Percentiles rank a stretch among this genome's conserved stretches.
Evolutionary conservation across 2,113 vertebrate genomes (phyloP).

Genomic region (Falco punctatus): DNA sequence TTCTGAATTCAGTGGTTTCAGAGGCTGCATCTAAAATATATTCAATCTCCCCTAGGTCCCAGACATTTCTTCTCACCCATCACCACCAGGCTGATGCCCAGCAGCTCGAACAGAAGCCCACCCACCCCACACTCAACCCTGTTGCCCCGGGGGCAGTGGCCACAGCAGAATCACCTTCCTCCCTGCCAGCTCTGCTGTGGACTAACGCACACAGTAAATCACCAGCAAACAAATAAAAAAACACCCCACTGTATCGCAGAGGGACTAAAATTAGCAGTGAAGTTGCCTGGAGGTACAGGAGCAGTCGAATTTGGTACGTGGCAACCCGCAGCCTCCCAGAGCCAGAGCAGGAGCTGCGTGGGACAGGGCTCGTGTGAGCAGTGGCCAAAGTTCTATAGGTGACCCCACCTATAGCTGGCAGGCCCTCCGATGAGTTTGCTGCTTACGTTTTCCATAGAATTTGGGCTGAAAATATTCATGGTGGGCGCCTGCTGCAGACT

Average conservation of each 20-base stretch:
- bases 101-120: background rate
- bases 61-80: background rate
- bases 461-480: background rate
- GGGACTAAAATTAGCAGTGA: background rate
- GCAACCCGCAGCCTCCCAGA: background rate
- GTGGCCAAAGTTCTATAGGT: rapidly evolving
- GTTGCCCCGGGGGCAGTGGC: rapidly evolving
- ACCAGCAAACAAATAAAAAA: background rate
- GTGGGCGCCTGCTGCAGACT: background rate
- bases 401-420: background rate
- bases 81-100: background rate
- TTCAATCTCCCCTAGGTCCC: background rate
- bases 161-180: background rate
- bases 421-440: background rate
- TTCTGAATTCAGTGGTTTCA: background rate
- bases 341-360: rapidly evolving
- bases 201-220: background rate
- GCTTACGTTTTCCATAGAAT: background rate
- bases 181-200: background rate
- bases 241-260: rapidly evolving
- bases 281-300: background rate
- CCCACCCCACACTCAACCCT: background rate
- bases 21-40: background rate
- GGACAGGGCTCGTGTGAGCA: rapidly evolving
- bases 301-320: rapidly evolving